Evolutionary conservation across 2,113 vertebrate genomes (phyloP).

Genomic region (Perca flavescens): DNA sequence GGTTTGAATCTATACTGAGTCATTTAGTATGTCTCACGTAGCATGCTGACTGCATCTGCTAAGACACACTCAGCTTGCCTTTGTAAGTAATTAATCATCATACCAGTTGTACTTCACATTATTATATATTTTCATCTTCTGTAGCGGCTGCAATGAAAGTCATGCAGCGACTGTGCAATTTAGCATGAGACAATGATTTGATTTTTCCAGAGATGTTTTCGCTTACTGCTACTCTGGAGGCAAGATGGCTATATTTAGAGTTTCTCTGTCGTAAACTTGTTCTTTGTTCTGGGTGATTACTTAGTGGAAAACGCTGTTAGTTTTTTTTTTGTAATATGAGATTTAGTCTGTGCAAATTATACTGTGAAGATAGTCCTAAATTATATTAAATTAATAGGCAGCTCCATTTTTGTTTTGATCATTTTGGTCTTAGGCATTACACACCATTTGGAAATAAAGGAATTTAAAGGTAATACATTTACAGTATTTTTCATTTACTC

Average conservation of each 20-base stretch:
- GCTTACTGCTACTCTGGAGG: not conserved
- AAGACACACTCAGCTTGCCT: constrained; percentile 9
- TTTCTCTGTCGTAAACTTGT: constrained; percentile 7
- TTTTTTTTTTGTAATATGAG: not conserved
- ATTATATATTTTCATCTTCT: not conserved
- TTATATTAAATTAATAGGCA: not conserved
- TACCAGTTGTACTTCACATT: not conserved
- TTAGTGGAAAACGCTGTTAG: not conserved
- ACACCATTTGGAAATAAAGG: not conserved
- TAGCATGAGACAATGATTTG: not conserved
- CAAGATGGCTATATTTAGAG: not conserved
- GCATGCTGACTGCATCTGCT: constrained; percentile 12
- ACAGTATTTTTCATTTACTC: not conserved
- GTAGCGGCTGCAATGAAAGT: not conserved
- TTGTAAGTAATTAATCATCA: constrained; percentile 38
- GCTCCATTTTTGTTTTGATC: not conserved
- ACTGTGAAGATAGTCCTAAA: not conserved
- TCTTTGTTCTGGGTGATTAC: not conserved
- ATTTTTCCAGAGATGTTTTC: not conserved
- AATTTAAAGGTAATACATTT: not conserved
- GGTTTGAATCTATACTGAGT: constrained; percentile 51
- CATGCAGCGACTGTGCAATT: not conserved
- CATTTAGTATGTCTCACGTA: constrained; percentile 26
- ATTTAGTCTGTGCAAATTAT: constrained; percentile 4
- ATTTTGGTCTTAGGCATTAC: not conserved